These are phyloP conservation scores for Schizopygopsis malacanthus DNA, from an alignment of 2,797 vertebrate genomes.

Conservation along the genomic window DNA sequence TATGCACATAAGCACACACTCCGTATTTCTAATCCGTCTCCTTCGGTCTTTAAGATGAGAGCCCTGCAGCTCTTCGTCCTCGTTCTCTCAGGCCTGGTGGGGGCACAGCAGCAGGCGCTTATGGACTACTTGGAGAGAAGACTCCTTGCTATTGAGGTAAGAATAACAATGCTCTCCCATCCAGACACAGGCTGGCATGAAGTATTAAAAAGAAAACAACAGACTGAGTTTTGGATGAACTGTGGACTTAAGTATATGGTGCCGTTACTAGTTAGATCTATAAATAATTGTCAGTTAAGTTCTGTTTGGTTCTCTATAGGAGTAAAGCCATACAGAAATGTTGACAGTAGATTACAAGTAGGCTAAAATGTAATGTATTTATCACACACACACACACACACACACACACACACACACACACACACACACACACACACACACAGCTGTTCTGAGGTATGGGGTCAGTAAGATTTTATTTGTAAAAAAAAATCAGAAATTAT, in stretches of 20 bases:
- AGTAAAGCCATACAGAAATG: not conserved
- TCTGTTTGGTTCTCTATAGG: not conserved
- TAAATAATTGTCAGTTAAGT: not conserved
- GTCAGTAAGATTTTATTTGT: not conserved
- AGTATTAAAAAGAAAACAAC: slow-evolving; percentile 4
- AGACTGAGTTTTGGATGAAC: slow-evolving; percentile 6
- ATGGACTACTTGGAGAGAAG: slow-evolving; percentile 96
- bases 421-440: too few species aligned
- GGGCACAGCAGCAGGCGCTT: slow-evolving; percentile 87
- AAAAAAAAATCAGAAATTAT: not conserved
- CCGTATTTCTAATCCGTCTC: slow-evolving; percentile 45
- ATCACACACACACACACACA: too few species aligned
- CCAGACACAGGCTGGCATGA: slow-evolving; percentile 62
- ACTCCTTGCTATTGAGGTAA: slow-evolving; percentile 93
- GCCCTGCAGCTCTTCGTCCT: slow-evolving; percentile 76
- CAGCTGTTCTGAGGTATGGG: not conserved
- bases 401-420: too few species aligned
- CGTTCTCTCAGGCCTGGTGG: slow-evolving; percentile 76
- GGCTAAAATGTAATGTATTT: not conserved
- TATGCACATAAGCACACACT: slow-evolving; percentile 60
- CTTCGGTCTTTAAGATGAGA: slow-evolving; percentile 68
- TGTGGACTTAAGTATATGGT: not conserved
- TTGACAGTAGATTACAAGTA: not conserved
- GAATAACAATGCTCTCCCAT: slow-evolving; percentile 67
- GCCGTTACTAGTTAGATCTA: not conserved